Conservation (phyloP, 2,797 vertebrate genomes). For the Nannoperca australis region DNA sequence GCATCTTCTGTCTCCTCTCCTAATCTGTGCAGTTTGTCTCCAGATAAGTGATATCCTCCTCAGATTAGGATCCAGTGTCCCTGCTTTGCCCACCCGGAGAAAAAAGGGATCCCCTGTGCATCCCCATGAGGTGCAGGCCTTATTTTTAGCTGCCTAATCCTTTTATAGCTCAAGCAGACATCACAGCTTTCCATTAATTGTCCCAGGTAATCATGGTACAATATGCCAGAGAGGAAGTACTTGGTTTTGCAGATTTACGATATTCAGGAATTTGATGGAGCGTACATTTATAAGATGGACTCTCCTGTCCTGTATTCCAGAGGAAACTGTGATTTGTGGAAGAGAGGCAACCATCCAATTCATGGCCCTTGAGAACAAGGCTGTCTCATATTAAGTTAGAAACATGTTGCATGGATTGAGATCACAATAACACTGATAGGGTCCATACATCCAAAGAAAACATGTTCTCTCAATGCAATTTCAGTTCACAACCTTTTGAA, state of each 20-base stretch:
- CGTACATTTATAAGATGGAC: conserved; percentile 38
- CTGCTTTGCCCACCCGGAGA: conserved; percentile 69
- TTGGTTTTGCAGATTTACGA: conserved; percentile 27
- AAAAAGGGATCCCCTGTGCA: conserved; percentile 72
- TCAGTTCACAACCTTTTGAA: conserved; percentile 38
- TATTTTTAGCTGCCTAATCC: conserved; percentile 85
- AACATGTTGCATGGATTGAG: conserved; percentile 33
- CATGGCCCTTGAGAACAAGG: conserved; percentile 47
- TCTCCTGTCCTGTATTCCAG: conserved; percentile 12
- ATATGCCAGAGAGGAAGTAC: conserved; percentile 15
- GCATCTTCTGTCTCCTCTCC: conserved; percentile 86
- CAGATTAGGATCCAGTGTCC: conserved; percentile 81
- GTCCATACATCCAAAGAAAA: conserved; percentile 31
- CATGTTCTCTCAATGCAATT: not conserved
- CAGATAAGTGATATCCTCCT: conserved; percentile 85
- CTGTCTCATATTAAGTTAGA: conserved; percentile 43
- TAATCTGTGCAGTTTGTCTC: conserved; percentile 88
- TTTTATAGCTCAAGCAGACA: conserved; percentile 69
- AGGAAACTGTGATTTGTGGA: conserved; percentile 66
- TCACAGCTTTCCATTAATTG: conserved; percentile 69
- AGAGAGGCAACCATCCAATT: conserved; percentile 36
- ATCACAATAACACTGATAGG: conserved; percentile 31
- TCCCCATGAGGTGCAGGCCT: conserved; percentile 58
- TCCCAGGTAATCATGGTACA: conserved; percentile 49
- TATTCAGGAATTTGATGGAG: conserved; percentile 11